A percentile compares a stretch with the other conserved stretches of the same genome.
phyloP scores from a whole-genome alignment of 2,797 vertebrate genomes.

The Gila robusta region DNA sequence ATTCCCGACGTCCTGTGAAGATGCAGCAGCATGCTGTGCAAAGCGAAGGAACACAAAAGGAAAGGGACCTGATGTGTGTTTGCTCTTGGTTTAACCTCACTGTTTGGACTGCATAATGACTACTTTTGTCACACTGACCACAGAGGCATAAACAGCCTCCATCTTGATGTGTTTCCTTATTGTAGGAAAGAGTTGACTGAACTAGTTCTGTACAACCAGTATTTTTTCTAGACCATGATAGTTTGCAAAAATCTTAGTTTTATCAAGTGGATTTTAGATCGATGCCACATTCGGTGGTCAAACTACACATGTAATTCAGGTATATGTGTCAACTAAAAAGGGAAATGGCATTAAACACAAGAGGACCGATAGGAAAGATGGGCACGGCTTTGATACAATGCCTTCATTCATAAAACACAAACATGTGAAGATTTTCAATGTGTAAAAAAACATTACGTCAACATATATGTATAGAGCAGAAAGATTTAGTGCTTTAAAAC shows the following conservation, averaged over 20 bases:
- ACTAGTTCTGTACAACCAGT: constrained; percentile 33
- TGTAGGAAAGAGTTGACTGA: constrained; percentile 44
- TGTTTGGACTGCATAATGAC: constrained; percentile 59
- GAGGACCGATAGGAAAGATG: constrained; percentile 19
- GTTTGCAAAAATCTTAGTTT: constrained; percentile 41
- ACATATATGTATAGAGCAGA: constrained; percentile 44
- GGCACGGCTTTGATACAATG: constrained; percentile 51
- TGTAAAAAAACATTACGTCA: constrained; percentile 52
- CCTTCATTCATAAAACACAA: constrained; percentile 59
- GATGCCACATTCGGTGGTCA: constrained; percentile 34
- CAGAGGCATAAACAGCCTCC: constrained; percentile 32
- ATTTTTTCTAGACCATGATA: constrained; percentile 37
- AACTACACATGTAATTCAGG: constrained; percentile 59
- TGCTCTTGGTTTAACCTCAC: constrained; percentile 56
- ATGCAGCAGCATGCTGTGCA: constrained; percentile 31
- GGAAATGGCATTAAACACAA: constrained; percentile 33
- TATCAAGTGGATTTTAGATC: constrained; percentile 44
- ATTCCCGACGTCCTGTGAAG: constrained; percentile 34
- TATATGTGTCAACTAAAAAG: constrained; percentile 55
- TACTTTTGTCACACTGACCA: constrained; percentile 42
- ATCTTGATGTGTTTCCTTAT: constrained; percentile 45
- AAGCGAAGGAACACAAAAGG: constrained; percentile 13
- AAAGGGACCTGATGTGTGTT: constrained; percentile 39
- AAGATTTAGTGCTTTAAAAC: constrained; percentile 45
- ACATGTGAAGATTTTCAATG: constrained; percentile 43